Conservation (phyloP, 2,888 invertebrate species). For the Rhimphoctona megacephalus region DNA sequence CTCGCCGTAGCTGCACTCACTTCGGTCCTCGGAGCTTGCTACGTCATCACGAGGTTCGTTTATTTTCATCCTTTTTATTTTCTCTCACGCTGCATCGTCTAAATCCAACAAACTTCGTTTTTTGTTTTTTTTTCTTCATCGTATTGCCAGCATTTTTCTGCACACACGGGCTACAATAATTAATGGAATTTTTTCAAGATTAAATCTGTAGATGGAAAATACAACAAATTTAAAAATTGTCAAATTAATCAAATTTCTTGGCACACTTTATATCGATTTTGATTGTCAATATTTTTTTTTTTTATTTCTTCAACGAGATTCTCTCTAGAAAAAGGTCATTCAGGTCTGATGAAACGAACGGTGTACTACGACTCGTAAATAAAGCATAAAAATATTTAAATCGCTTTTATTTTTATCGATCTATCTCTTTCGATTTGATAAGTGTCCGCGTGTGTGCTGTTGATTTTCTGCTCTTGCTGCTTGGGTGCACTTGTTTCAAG, state of each 20-base stretch:
- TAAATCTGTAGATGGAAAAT: not conserved
- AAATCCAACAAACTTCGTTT: not conserved
- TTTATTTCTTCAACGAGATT: not conserved
- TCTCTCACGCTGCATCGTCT: not conserved
- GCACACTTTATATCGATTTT: too few species aligned
- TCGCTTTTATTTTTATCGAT: slow-evolving; percentile 4
- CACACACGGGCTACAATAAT: not conserved
- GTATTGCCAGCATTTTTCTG: not conserved
- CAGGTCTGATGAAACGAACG: not conserved
- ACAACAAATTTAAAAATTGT: not conserved
- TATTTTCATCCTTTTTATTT: slow-evolving; percentile 17
- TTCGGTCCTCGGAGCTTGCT: slow-evolving; percentile 79
- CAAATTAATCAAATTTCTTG: not conserved
- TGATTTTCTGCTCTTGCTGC: slow-evolving; percentile 36
- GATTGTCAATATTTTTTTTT: not conserved
- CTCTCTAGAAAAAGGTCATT: not conserved
- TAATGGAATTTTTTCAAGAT: not conserved
- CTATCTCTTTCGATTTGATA: slow-evolving; percentile 43
- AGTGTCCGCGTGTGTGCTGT: slow-evolving; percentile 5
- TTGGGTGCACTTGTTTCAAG: slow-evolving; percentile 58
- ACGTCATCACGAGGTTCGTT: slow-evolving; percentile 79
- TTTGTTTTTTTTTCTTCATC: not conserved
- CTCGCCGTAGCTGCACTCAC: slow-evolving; percentile 78
- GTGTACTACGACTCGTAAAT: not conserved
- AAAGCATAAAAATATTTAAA: not conserved